Percentiles rank a stretch among this genome's conserved stretches.
phyloP scores from a whole-genome alignment of 2,113 vertebrate species.

The Empidonax alnorum region DNA sequence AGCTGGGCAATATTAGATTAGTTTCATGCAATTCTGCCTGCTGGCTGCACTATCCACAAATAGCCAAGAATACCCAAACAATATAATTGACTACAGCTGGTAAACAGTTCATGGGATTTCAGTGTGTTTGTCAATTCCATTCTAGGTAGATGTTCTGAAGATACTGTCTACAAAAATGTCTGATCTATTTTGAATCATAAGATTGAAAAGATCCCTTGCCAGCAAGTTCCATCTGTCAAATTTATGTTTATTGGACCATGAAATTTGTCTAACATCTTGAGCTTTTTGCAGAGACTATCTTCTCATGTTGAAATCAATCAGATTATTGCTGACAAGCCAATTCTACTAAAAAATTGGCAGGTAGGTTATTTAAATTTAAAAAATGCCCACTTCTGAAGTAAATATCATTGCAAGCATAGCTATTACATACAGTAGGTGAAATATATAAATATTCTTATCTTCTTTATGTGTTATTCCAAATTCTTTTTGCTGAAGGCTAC shows the following conservation, averaged over 20 bases:
- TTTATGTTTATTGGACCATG: neutral
- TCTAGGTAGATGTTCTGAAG: neutral
- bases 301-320: neutral
- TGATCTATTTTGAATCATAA: neutral
- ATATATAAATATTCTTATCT: neutral
- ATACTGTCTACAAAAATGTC: neutral
- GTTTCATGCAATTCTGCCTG: neutral
- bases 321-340: neutral
- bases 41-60: neutral
- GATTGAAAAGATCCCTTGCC: neutral
- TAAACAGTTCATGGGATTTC: neutral
- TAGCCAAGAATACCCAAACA: neutral
- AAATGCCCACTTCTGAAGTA: neutral
- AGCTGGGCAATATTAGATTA: neutral
- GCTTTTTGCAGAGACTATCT: neutral
- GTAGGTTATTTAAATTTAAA: neutral
- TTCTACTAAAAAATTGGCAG: neutral
- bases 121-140: neutral
- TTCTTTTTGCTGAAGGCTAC: neutral
- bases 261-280: conserved; percentile 16
- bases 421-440: neutral
- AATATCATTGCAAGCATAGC: neutral
- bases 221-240: conserved; percentile 32
- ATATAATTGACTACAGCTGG: neutral
- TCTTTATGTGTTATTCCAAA: neutral